phyloP scores from a whole-genome alignment of 2,797 vertebrate genomes.

The Liparis tanakae region DNA sequence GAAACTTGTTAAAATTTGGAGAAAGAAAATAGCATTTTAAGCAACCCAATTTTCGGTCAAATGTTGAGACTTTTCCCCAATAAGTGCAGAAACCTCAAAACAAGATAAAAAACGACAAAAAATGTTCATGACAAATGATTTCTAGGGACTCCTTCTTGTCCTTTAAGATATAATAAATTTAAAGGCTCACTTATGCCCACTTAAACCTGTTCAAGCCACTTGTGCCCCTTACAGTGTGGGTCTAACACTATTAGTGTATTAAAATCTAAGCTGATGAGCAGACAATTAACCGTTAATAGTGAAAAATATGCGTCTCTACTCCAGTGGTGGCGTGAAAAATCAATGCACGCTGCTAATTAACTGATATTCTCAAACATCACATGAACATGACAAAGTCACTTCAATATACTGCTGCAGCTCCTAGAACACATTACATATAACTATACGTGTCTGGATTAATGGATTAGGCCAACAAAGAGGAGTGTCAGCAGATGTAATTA shows the following conservation, averaged over 20 bases:
- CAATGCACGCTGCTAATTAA: not conserved
- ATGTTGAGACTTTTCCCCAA: not conserved
- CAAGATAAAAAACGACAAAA: not conserved
- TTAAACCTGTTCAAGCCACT: not conserved
- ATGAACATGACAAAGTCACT: constrained; percentile 1
- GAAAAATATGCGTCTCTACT: not conserved
- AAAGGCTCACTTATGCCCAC: not conserved
- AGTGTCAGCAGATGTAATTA: not conserved
- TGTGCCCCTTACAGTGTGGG: not conserved
- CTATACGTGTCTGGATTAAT: not conserved
- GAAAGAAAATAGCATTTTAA: not conserved
- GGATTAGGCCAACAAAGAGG: not conserved
- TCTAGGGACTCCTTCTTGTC: not conserved
- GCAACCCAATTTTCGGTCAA: not conserved
- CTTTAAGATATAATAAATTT: not conserved
- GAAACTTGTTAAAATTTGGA: not conserved
- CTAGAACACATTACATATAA: not conserved
- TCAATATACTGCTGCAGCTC: not conserved
- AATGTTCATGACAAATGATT: not conserved
- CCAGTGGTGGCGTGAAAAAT: not conserved
- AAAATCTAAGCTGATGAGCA: not conserved
- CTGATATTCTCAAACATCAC: not conserved
- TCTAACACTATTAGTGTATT: not conserved
- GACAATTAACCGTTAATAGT: not conserved
- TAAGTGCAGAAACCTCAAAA: not conserved